Conservation (phyloP, 2,888 invertebrate genomes). For the Trichogramma dendrolimi region DNA sequence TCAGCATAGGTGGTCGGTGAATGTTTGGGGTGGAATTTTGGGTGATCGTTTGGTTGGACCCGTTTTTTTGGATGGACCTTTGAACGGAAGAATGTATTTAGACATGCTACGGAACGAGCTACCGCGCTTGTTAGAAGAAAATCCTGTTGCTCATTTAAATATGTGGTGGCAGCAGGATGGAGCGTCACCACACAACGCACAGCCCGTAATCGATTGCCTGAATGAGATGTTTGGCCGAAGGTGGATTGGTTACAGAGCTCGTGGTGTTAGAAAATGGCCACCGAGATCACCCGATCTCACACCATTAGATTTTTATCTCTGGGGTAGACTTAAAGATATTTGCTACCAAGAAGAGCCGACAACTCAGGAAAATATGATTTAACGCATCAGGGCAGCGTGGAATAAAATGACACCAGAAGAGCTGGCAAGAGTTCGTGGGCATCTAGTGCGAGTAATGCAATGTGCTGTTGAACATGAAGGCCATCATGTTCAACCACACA, state of each 20-base stretch:
- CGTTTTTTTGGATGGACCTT: background rate
- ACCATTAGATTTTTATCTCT: background rate
- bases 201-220: background rate
- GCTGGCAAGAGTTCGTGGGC: background rate
- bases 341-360: background rate
- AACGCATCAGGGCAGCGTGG: background rate
- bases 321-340: background rate
- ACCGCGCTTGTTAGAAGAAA: background rate
- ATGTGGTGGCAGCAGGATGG: conserved; percentile 1
- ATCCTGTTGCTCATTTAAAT: background rate
- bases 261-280: background rate
- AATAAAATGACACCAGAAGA: background rate
- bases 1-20: background rate
- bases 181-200: background rate
- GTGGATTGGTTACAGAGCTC: background rate
- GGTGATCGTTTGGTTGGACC: background rate
- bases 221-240: background rate
- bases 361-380: background rate
- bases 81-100: background rate
- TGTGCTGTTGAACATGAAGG: background rate
- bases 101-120: background rate
- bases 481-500: background rate
- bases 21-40: background rate
- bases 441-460: background rate
- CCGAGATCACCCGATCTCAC: background rate